Evolutionary conservation across 2,113 vertebrate genomes (phyloP).

Genomic region (Symphodus melops): DNA sequence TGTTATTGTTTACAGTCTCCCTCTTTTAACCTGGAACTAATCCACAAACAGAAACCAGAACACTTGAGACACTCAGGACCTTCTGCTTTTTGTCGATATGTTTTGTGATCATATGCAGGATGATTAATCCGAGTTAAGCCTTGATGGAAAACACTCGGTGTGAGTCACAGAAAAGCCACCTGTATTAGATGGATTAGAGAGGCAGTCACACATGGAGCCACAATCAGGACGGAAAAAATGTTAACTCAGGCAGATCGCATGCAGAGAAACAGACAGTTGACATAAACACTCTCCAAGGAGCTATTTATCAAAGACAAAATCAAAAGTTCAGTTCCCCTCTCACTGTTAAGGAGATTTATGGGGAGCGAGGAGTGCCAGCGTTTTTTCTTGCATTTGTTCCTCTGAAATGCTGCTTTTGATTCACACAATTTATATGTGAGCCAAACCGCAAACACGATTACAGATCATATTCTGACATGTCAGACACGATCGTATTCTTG

Average conservation of each 20-base stretch:
- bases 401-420: not conserved
- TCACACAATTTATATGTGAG: not conserved
- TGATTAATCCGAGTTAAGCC: not conserved
- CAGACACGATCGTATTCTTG: not conserved
- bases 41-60: too few species aligned
- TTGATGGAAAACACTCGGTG: constrained; percentile 6
- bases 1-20: too few species aligned
- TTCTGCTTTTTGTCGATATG: not conserved
- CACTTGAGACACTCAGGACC: not conserved
- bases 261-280: not conserved
- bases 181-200: constrained; percentile 15
- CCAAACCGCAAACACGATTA: not conserved
- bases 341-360: not conserved
- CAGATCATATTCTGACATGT: not conserved
- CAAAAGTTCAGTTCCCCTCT: not conserved
- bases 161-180: constrained; percentile 15
- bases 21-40: too few species aligned
- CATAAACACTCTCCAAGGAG: not conserved
- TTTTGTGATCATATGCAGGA: not conserved
- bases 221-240: constrained; percentile 2
- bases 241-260: not conserved
- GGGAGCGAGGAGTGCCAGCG: not conserved
- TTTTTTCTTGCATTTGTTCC: not conserved
- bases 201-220: constrained; percentile 18
- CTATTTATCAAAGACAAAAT: not conserved